Base-by-base conservation (phyloP, 1,140 invertebrate genomes). In the Drosophila pandora region DNA sequence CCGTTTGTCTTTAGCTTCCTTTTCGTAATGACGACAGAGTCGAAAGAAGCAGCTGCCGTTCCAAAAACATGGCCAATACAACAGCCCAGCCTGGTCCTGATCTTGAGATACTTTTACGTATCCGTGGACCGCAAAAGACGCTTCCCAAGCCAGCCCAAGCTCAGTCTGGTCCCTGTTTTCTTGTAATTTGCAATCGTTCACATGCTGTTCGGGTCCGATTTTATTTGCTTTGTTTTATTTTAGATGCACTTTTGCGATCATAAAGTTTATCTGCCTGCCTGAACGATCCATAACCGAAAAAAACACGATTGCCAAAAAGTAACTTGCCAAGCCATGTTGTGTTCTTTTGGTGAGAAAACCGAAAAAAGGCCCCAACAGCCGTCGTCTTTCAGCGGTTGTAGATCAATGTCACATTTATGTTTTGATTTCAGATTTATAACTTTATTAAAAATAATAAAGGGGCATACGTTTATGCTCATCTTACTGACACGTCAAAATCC, bases 1-100 rank as follows among this genome's bases (percentile, higher is more conserved):
- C 82, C 82, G 83, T 87, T 85, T 87, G 82, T 88, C 82, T 87
- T 87, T 87, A 87, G 82, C 82, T 87, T 85, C 82, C 82, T 85
- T 82, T 85, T 82, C 62, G 82, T 87, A 87, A 88, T 82, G 79
- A 85, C 76, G 81, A 80, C 81, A 77, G 71, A 80, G 63, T 71
- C 67, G 58, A 80, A 87, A 85, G 82, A 79, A 87, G 82, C 82
- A 87, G 82, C 82, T 87, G 82, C 82, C 83, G 69, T 58, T n/a
- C 58, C 53, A 47, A 62, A 53, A 54, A 64, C 65, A 71, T 59
- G 52, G 52, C 60, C 30, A 53, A 58, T 21, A 61, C 70, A 34
- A 67, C 34, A 62, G 39, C 47, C 45, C 62, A 50, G 23, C 13
- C 39, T 58, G 67, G 62, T 74, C 54, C 64, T 75, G 82, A 87